Conservation (phyloP, 2,888 invertebrate species). For the Apantesis nais region DNA sequence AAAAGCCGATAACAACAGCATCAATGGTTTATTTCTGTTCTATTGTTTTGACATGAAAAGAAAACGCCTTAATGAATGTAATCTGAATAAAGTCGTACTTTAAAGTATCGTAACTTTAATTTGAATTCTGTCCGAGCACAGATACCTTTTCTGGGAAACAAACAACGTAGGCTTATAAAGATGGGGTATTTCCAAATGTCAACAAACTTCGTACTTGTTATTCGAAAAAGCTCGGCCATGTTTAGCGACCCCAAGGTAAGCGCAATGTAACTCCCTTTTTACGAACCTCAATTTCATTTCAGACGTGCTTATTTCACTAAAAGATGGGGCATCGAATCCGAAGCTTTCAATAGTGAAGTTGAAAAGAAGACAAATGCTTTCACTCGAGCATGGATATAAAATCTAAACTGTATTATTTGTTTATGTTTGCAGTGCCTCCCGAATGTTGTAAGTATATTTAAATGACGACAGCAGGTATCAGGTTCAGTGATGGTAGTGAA, state of each 20-base stretch:
- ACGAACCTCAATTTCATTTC: conserved; percentile 50
- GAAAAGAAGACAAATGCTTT: conserved; percentile 11
- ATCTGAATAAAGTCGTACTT: conserved; percentile 26
- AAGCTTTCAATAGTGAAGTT: conserved; percentile 15
- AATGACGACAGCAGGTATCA: background rate
- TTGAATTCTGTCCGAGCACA: conserved; percentile 32
- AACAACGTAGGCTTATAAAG: conserved; percentile 45
- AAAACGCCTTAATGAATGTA: conserved; percentile 22
- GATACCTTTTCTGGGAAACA: conserved; percentile 34
- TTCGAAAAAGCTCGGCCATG: conserved; percentile 42
- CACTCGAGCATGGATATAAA: conserved; percentile 1
- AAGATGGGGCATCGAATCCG: conserved; percentile 8
- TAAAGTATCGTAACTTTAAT: conserved; percentile 25
- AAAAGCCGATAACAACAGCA: background rate
- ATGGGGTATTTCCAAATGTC: conserved; percentile 39
- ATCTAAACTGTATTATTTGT: conserved; percentile 17
- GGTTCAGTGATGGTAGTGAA: background rate
- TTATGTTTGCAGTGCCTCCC: background rate
- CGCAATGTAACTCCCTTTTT: conserved; percentile 36
- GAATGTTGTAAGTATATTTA: background rate
- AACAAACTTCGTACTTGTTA: conserved; percentile 48
- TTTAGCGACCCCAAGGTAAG: conserved; percentile 46
- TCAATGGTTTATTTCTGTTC: conserved; percentile 10
- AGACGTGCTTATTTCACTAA: conserved; percentile 43
- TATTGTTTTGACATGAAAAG: conserved; percentile 17